Conservation (phyloP, 2,113 vertebrate species). For the Harpagus bidentatus region DNA sequence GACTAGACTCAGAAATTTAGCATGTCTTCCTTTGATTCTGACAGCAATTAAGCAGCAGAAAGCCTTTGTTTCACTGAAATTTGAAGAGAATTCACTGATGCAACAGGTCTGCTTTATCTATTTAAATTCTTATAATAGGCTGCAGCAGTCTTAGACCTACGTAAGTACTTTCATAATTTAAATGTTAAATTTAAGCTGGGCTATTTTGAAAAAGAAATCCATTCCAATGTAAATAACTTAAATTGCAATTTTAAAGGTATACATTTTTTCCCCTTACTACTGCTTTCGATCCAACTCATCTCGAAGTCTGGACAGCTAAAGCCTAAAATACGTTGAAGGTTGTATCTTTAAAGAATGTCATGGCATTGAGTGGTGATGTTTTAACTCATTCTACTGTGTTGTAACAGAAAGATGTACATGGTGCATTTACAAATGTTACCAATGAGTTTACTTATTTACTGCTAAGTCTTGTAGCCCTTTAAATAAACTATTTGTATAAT, state of each 20-base stretch:
- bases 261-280: not conserved
- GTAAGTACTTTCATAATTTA: not conserved
- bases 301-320: not conserved
- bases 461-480: not conserved
- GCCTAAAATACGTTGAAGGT: not conserved
- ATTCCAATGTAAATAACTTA: not conserved
- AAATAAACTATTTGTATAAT: not conserved
- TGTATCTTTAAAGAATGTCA: not conserved
- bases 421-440: not conserved
- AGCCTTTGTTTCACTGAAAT: not conserved
- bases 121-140: not conserved
- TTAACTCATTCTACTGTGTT: not conserved
- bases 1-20: slow-evolving; percentile 4
- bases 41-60: slow-evolving; percentile 9
- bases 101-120: not conserved
- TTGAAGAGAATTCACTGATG: not conserved
- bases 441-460: not conserved
- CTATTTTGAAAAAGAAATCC: not conserved
- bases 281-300: not conserved
- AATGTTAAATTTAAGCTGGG: not conserved
- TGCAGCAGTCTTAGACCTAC: not conserved
- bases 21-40: not conserved
- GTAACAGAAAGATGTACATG: not conserved
- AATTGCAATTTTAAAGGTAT: not conserved
- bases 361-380: not conserved